phyloP scores from a whole-genome alignment of 2,113 vertebrate genomes.

The Noturus placidus region DNA sequence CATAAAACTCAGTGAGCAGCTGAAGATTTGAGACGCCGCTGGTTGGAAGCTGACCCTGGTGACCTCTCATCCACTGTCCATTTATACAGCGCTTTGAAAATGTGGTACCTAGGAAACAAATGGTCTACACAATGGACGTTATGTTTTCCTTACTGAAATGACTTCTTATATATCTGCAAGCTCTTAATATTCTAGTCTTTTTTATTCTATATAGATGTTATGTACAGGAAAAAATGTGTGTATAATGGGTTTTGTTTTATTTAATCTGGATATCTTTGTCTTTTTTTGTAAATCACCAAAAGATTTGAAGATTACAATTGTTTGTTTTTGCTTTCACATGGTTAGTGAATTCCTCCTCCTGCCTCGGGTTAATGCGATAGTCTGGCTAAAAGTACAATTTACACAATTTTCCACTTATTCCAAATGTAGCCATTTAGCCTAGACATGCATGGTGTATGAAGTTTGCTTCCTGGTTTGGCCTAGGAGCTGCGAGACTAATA shows the following conservation, averaged over 20 bases:
- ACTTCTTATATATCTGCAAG: neutral
- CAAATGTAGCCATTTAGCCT: neutral
- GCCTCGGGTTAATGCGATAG: neutral
- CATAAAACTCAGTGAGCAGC: constrained; percentile 85
- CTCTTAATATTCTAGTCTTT: constrained; percentile 14
- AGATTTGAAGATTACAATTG: neutral
- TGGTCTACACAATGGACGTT: neutral
- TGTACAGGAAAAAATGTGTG: constrained; percentile 43
- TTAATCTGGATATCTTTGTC: constrained; percentile 39
- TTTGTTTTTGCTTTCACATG: neutral
- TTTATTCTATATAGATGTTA: constrained; percentile 47
- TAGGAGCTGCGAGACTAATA: neutral
- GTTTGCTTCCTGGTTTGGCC: neutral
- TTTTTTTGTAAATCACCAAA: neutral
- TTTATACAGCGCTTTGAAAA: neutral
- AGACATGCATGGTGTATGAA: neutral
- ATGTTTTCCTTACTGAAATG: constrained; percentile 4
- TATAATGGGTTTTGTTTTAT: constrained; percentile 33
- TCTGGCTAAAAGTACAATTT: neutral
- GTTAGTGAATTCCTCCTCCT: neutral
- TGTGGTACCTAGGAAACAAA: constrained; percentile 9
- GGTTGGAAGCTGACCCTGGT: neutral
- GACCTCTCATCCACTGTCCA: neutral
- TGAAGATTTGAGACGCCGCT: constrained; percentile 65
- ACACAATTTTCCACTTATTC: neutral